A percentile compares a stretch with the other conserved stretches of the same genome.
Conservation (phyloP, 2,888 invertebrate species). For the Spilarctia lutea region DNA sequence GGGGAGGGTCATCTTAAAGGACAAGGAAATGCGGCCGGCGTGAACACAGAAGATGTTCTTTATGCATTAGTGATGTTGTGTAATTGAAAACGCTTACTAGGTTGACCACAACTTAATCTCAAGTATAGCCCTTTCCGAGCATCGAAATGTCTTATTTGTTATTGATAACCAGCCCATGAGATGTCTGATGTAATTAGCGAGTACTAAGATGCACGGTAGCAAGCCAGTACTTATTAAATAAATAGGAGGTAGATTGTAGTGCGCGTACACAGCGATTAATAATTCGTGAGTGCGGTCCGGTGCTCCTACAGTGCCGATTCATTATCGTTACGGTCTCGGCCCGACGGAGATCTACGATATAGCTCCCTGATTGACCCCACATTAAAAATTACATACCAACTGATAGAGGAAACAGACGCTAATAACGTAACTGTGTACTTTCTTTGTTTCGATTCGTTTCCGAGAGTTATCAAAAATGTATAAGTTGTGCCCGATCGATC, state of each 20-base stretch:
- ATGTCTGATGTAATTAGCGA: constrained; percentile 20
- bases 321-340: constrained; percentile 83
- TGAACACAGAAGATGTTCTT: constrained; percentile 76
- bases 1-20: constrained; percentile 81
- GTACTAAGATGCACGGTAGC: constrained; percentile 45
- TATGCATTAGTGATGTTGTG: constrained; percentile 82
- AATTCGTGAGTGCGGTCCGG: constrained; percentile 87
- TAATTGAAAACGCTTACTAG: constrained; percentile 82
- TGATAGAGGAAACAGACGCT: constrained; percentile 74
- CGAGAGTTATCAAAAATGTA: constrained; percentile 79
- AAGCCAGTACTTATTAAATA: constrained; percentile 66
- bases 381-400: constrained; percentile 86
- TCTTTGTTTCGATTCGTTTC: constrained; percentile 80
- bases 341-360: constrained; percentile 84
- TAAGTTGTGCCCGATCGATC: constrained; percentile 71
- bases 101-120: constrained; percentile 69
- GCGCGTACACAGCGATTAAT: constrained; percentile 78
- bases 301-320: constrained; percentile 81
- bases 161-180: constrained; percentile 30
- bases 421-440: constrained; percentile 69
- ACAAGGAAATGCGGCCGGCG: constrained; percentile 75
- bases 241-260: constrained; percentile 57
- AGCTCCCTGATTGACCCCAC: constrained; percentile 86
- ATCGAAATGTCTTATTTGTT: constrained; percentile 25
- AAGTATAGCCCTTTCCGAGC: constrained; percentile 60